Conservation (phyloP, 2,797 vertebrate genomes). For the Myotis findleyi region DNA sequence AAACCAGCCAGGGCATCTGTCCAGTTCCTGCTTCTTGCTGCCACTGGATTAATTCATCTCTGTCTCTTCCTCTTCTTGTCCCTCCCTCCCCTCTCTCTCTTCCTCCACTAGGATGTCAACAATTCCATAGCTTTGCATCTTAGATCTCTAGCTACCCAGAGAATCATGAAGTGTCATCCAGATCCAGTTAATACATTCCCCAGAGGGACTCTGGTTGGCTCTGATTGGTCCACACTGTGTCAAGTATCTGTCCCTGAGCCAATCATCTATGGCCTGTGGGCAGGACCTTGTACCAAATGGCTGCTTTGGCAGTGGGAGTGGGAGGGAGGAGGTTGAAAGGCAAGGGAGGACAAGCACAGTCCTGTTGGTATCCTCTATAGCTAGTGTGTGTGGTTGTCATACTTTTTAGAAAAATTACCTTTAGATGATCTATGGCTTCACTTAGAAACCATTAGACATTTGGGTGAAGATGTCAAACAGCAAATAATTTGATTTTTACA, state of each 20-base stretch:
- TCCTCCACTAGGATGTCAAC: background rate
- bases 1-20: too few species aligned
- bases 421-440: background rate
- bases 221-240: background rate
- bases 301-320: background rate
- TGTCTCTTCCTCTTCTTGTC: background rate
- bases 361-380: background rate
- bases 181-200: background rate
- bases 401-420: slow-evolving; percentile 9
- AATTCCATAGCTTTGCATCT: background rate
- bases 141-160: background rate
- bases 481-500: slow-evolving; percentile 11
- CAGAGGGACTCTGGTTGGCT: background rate
- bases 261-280: background rate
- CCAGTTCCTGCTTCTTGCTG: background rate
- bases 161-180: background rate
- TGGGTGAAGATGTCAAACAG: background rate
- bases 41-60: background rate
- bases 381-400: background rate
- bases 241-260: background rate
- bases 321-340: background rate
- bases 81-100: background rate
- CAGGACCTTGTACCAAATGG: background rate
- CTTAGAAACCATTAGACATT: background rate
- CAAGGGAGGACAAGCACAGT: background rate